phyloP scores from a whole-genome alignment of 2,797 vertebrate genomes.

The Anolis apletophallus region DNA sequence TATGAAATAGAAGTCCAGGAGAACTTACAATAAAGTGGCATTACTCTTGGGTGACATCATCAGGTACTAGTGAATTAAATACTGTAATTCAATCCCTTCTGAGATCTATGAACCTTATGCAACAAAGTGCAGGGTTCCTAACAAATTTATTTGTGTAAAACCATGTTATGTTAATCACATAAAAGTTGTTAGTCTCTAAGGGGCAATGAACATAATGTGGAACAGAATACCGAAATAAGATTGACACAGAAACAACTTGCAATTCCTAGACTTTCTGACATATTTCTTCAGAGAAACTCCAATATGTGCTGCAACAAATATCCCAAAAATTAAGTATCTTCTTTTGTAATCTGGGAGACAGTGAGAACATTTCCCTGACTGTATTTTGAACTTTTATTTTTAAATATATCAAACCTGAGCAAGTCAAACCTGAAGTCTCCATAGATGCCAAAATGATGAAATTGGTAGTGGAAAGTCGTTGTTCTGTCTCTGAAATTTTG shows the following conservation, averaged over 20 bases:
- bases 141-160: slow-evolving; percentile 61
- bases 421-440: no score
- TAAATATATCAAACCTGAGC: no score
- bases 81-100: slow-evolving; percentile 63
- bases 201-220: slow-evolving; percentile 23
- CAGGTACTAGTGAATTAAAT: slow-evolving; percentile 48
- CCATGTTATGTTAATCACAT: slow-evolving; percentile 29
- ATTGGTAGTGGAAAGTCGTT: no score
- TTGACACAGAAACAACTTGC: slow-evolving; percentile 44
- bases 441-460: no score
- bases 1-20: slow-evolving; percentile 32
- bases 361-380: background rate
- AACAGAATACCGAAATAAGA: slow-evolving; percentile 38
- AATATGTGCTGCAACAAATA: slow-evolving; percentile 27
- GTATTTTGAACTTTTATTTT: slow-evolving; percentile 10
- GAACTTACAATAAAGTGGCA: slow-evolving; percentile 35
- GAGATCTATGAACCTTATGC: slow-evolving; percentile 44
- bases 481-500: no score
- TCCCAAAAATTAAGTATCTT: background rate
- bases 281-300: background rate
- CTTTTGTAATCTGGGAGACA: slow-evolving; percentile 20
- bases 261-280: background rate
- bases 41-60: slow-evolving; percentile 48
- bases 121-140: slow-evolving; percentile 54
- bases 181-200: slow-evolving; percentile 64